These are phyloP conservation scores for Onchidella celtica DNA, from an alignment of 2,888 invertebrate species.

Conservation along the genomic window DNA sequence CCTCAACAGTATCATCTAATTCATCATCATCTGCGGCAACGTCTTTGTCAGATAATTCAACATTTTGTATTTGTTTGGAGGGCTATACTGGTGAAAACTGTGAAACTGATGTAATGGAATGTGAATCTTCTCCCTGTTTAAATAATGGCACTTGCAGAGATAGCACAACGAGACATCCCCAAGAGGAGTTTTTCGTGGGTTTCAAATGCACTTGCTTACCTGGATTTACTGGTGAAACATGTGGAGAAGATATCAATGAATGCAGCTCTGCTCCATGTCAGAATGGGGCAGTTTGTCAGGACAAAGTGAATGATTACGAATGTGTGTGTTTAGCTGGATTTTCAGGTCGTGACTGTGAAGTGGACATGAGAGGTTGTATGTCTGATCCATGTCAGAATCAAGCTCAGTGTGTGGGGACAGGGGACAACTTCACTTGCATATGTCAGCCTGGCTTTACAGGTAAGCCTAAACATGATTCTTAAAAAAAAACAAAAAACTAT, in stretches of 20 bases:
- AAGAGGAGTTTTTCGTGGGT: background rate
- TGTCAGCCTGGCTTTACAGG: conserved; percentile 65
- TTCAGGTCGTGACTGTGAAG: conserved; percentile 76
- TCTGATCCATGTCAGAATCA: conserved; percentile 60
- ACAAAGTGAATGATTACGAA: conserved; percentile 76
- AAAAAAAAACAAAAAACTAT: no score
- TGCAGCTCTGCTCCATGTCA: conserved; percentile 70
- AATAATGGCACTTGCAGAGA: conserved; percentile 45
- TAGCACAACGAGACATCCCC: background rate
- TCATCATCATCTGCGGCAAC: background rate
- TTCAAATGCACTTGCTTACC: conserved; percentile 69
- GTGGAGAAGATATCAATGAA: conserved; percentile 76
- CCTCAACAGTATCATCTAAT: background rate
- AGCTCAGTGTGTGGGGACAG: conserved; percentile 62
- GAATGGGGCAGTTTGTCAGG: conserved; percentile 75
- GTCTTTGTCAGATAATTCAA: background rate
- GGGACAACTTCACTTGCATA: conserved; percentile 62
- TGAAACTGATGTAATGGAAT: conserved; percentile 48
- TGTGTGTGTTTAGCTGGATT: conserved; percentile 81
- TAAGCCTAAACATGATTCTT: background rate
- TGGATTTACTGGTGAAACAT: conserved; percentile 76
- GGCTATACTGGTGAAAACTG: conserved; percentile 65
- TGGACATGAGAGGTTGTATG: conserved; percentile 66
- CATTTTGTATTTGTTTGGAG: conserved; percentile 56
- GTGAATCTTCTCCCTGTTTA: conserved; percentile 44